Evolutionary conservation across 2,797 vertebrate genomes (phyloP).

Genomic region (Hydrolagus colliei): DNA sequence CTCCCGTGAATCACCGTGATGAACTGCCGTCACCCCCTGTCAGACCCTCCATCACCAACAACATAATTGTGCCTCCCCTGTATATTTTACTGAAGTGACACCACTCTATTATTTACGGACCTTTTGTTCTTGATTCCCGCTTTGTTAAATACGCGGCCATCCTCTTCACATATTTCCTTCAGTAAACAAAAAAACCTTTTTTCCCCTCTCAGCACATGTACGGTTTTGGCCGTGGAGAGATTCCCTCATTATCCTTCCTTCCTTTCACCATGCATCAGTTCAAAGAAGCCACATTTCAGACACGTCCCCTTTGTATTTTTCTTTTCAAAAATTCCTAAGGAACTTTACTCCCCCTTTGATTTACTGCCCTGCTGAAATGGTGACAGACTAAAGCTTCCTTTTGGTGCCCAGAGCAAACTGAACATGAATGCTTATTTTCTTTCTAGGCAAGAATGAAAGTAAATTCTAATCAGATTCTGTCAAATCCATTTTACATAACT

Average conservation of each 20-base stretch:
- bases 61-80: no score
- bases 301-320: conserved; percentile 37
- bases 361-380: conserved; percentile 29
- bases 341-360: conserved; percentile 36
- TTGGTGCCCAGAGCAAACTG: conserved; percentile 39
- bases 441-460: neutral
- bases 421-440: neutral
- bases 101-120: no score
- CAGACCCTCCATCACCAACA: no score
- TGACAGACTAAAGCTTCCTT: conserved; percentile 41
- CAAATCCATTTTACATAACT: neutral
- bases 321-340: conserved; percentile 35
- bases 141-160: neutral
- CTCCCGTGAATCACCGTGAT: no score
- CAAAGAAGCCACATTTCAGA: conserved; percentile 34
- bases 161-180: neutral
- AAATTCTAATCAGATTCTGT: neutral
- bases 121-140: no score
- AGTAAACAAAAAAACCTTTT: neutral
- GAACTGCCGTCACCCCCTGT: no score
- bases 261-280: conserved; percentile 36
- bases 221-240: neutral
- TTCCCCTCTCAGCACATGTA: neutral
- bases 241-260: conserved; percentile 11
- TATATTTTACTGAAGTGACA: no score